Conservation (phyloP, 2,888 invertebrate species). For the Monopis laevigella region DNA sequence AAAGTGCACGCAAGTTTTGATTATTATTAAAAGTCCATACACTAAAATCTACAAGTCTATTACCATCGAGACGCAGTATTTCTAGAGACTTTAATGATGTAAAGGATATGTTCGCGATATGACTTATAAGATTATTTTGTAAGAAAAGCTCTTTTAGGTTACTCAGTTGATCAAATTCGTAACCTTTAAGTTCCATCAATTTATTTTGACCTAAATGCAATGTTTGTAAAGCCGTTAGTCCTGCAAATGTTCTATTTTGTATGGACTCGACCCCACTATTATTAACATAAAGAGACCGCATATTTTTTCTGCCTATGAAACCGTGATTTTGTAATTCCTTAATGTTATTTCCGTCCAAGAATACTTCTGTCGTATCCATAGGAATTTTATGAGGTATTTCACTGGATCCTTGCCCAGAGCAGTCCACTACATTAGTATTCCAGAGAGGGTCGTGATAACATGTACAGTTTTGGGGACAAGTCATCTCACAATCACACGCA, state of each 20-base stretch:
- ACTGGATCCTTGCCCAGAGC: conserved; percentile 79
- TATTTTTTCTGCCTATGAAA: conserved; percentile 90
- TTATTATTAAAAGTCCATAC: conserved; percentile 80
- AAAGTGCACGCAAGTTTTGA: conserved; percentile 75
- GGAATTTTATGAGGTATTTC: conserved; percentile 88
- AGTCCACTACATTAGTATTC: conserved; percentile 93
- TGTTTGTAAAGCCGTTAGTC: conserved; percentile 79
- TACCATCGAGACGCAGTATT: conserved; percentile 84
- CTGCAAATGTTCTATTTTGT: conserved; percentile 91
- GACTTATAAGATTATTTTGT: conserved; percentile 83
- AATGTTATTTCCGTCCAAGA: conserved; percentile 90
- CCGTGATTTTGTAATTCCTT: conserved; percentile 85
- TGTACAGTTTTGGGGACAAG: conserved; percentile 91
- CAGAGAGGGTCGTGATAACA: conserved; percentile 95
- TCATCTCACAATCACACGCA: conserved; percentile 97
- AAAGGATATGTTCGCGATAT: conserved; percentile 84
- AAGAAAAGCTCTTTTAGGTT: conserved; percentile 84
- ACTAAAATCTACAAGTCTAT: conserved; percentile 81
- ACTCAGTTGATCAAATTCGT: conserved; percentile 84
- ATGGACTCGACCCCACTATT: conserved; percentile 84
- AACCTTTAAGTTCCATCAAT: conserved; percentile 80
- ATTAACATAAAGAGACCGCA: conserved; percentile 87
- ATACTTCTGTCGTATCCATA: conserved; percentile 94
- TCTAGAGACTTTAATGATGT: conserved; percentile 80
- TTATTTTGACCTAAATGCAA: conserved; percentile 89